phyloP scores from a whole-genome alignment of 2,888 invertebrate genomes.

The Pyrocoelia pectoralis region DNA sequence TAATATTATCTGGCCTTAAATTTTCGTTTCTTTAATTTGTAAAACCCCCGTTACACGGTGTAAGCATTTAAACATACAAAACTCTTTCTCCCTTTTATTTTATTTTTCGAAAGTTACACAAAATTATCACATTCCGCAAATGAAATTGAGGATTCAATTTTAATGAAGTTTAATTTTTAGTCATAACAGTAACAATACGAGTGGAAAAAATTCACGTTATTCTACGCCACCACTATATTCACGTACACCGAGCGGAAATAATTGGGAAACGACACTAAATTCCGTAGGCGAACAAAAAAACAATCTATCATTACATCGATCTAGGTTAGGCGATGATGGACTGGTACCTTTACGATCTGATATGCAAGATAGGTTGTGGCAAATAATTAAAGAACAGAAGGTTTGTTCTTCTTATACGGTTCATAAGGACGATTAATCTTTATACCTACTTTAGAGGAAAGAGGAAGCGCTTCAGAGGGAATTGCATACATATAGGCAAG shows the following conservation, averaged over 20 bases:
- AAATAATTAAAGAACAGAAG: constrained; percentile 83
- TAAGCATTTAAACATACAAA: too few relatives aligned
- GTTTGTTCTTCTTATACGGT: constrained; percentile 58
- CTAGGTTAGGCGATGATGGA: constrained; percentile 73
- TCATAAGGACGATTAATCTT: background rate
- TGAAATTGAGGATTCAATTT: too few relatives aligned
- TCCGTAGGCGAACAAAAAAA: constrained; percentile 21
- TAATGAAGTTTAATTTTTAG: constrained; percentile 25
- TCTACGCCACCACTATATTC: constrained; percentile 65
- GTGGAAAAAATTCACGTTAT: constrained; percentile 51
- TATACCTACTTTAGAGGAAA: constrained; percentile 74
- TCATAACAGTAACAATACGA: constrained; percentile 41
- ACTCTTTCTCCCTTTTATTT: too few relatives aligned
- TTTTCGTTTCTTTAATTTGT: too few relatives aligned
- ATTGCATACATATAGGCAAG: constrained; percentile 78
- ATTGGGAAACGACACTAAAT: constrained; percentile 50
- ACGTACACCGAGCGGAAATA: constrained; percentile 63
- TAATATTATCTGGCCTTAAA: too few relatives aligned
- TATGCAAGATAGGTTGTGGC: constrained; percentile 79
- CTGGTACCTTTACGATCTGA: constrained; percentile 75
- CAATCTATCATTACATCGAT: constrained; percentile 48
- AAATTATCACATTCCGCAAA: too few relatives aligned
- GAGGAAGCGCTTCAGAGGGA: constrained; percentile 81
- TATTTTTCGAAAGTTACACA: too few relatives aligned
- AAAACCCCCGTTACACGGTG: too few relatives aligned